Base-by-base conservation (phyloP, 2,797 vertebrate species). In the Thamnophis elegans region DNA sequence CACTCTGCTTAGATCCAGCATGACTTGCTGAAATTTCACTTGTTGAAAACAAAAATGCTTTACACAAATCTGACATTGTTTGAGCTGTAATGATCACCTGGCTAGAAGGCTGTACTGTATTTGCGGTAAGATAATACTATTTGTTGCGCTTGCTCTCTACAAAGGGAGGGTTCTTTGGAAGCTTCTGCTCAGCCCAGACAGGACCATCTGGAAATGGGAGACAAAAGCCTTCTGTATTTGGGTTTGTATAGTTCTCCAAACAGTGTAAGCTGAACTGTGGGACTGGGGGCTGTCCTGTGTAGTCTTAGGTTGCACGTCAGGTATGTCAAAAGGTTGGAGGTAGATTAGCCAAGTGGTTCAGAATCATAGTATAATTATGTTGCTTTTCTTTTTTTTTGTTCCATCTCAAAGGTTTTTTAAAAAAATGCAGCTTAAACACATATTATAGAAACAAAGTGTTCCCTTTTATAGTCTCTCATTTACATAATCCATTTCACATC, bases 221-320 rank as follows among this genome's bases (percentile, higher is more conserved):
- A 98, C 97, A 97, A 97, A 96, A 92, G 94, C 87, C 47, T 94
- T 96, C 97, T 97, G 96, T 98, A 90, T 90, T 78, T 82, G 8
- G 88, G 93, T 95, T 95, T 96, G 51, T 91, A 55, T 87, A 59
- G 78, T 90, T 94, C 92, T 91, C 85, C 93, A 78, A 62, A 96
- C 91, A 78, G 92, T 94, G 96, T 96, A 96, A 97, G 93, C 85
- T 59, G 95, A 97, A 95, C 96, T 90, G 91, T 88, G 92, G 87
- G 86, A 32, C 55, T 92, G 89, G 89, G 93, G 94, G 94, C 93
- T 93, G 55, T 12, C 1, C 18, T 54, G 93, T 32, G 73, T 92
- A 95, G 32, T 0, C 56, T 91, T 0, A 0, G 86, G 0, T 94
- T 55, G 92, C 47, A 0, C 5, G 62, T 62, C 0, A 0, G 16